Percentiles rank a stretch among this genome's conserved stretches.
Conservation (phyloP, 2,113 vertebrate species). For the Arizona elegans region DNA sequence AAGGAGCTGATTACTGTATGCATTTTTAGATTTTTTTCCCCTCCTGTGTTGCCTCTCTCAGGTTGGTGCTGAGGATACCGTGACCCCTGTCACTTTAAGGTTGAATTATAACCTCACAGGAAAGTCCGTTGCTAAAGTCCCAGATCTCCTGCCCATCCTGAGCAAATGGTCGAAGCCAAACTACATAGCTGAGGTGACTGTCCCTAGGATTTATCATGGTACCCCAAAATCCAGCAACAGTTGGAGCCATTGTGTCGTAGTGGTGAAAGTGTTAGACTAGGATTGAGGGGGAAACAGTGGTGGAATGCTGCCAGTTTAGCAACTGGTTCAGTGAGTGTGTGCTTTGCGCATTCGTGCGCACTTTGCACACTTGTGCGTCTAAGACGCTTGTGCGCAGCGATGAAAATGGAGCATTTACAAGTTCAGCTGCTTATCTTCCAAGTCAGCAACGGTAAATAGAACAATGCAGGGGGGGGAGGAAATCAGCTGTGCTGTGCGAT, state of each 20-base stretch:
- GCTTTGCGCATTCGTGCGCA: too few species aligned
- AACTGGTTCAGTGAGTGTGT: too few species aligned
- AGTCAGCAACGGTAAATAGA: too few species aligned
- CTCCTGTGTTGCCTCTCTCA: conserved; percentile 1
- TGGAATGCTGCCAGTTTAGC: too few species aligned
- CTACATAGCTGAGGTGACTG: background rate
- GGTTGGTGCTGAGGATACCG: conserved; percentile 50
- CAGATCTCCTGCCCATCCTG: conserved; percentile 42
- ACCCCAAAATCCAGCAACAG: background rate
- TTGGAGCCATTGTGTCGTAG: background rate
- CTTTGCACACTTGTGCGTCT: too few species aligned
- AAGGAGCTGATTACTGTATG: background rate
- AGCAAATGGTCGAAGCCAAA: conserved; percentile 20
- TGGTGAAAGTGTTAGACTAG: background rate
- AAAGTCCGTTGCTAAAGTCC: background rate
- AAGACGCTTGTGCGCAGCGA: too few species aligned
- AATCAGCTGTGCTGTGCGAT: too few species aligned
- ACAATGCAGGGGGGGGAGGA: too few species aligned
- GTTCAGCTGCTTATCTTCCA: too few species aligned
- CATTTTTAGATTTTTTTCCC: background rate
- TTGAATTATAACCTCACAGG: conserved; percentile 47
- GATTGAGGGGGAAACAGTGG: background rate
- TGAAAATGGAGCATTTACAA: too few species aligned
- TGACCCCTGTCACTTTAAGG: conserved; percentile 50
- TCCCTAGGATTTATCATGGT: background rate